Base-by-base conservation (phyloP, 2,888 invertebrate genomes). In the Heliconius erato region DNA sequence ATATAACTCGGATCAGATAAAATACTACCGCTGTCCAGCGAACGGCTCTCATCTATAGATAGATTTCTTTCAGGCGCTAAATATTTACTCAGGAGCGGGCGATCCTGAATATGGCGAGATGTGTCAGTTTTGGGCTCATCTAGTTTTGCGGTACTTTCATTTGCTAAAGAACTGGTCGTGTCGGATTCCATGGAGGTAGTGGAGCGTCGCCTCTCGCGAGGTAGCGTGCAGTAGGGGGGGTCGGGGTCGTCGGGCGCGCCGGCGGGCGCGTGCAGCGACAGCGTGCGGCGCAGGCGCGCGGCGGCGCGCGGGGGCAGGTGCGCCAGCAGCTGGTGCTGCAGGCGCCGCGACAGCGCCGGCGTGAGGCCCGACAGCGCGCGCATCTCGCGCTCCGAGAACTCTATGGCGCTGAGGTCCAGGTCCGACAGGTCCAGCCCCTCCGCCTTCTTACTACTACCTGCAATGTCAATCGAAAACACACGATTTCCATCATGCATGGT, bases 301-400 rank as follows among this genome's bases (percentile, higher is more conserved):
- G 97, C 97, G 94, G 97, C 97, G 84, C 97, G 97, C 87, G 97
- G 97, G 86, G 97, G 97, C 89, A 97, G 91, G 91, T 97, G 97
- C 86, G 97, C 97, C 82, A 97, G 94, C 87, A 97, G 94, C 92
- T 97, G 97, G 84, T 97, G 97, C 94, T 97, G 97, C 90, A 97
- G 97, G 69, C 97, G 97, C 88, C 97, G 97, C 86, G 97, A 97
- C 87, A 97, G 95, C 86, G 97, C 97, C 59, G 97, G 97, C 87
- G 97, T 97, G 86, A 97, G 96, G 79, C 89, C 88, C 83, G 88
- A 88, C 85, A 88, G 85, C 85, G 88, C 97, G 90, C 97, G 96
- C 89, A 97, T 95, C 95, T 97, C 97, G 89, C 97, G 97, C 92
- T 97, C 97, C 86, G 97, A 97, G 84, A 97, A 94, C 91, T 97